Conservation (phyloP, 2,888 invertebrate genomes). For the Synergus laeviventris region DNA sequence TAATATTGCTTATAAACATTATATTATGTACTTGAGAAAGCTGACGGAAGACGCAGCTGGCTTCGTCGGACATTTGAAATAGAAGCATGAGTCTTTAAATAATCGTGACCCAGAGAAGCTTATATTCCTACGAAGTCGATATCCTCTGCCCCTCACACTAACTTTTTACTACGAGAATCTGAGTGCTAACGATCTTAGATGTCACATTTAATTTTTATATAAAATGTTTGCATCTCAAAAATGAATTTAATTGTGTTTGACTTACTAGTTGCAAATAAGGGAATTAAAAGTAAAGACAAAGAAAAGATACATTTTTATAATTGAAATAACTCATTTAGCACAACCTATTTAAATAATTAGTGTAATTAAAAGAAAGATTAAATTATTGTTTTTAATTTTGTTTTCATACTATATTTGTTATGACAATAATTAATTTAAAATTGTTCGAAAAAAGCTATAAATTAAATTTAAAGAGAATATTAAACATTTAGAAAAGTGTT, state of each 20-base stretch:
- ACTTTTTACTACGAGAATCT: not conserved
- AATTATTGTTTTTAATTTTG: too few species aligned
- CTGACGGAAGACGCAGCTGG: slow-evolving; percentile 71
- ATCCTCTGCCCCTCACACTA: slow-evolving; percentile 54
- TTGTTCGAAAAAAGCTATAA: too few species aligned
- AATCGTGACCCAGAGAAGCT: slow-evolving; percentile 75
- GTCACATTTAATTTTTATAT: slow-evolving; percentile 3
- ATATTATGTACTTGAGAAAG: slow-evolving; percentile 55
- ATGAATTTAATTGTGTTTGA: not conserved
- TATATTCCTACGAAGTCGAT: slow-evolving; percentile 60
- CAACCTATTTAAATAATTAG: too few species aligned
- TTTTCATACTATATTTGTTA: too few species aligned
- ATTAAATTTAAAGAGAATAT: too few species aligned
- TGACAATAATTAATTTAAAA: too few species aligned
- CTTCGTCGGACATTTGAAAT: slow-evolving; percentile 73
- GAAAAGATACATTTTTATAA: not conserved
- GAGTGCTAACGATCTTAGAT: not conserved
- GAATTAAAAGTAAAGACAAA: not conserved
- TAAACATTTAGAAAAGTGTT: not conserved
- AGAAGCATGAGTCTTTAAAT: slow-evolving; percentile 75
- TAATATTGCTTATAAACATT: not conserved
- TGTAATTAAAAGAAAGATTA: too few species aligned
- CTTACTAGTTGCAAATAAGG: not conserved
- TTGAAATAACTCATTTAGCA: too few species aligned
- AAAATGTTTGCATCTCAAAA: not conserved